Percentiles rank a stretch among this genome's conserved stretches.
Conservation (phyloP, 2,888 invertebrate species). For the Cheilosia soror region DNA sequence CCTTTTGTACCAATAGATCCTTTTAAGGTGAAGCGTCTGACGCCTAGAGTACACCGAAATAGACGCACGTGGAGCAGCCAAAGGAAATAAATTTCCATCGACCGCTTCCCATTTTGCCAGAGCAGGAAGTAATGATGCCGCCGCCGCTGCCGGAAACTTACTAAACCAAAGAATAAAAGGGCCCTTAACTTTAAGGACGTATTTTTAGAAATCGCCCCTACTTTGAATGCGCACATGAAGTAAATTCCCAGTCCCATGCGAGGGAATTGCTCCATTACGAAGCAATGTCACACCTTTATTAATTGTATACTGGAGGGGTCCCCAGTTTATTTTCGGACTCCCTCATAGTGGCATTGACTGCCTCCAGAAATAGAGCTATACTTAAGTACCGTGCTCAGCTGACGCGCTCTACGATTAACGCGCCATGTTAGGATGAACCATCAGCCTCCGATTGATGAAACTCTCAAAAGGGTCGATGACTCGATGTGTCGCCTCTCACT, state of each 20-base stretch:
- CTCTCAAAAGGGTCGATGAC: slow-evolving; percentile 74
- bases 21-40: slow-evolving; percentile 45
- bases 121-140: slow-evolving; percentile 72
- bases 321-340: slow-evolving; percentile 70
- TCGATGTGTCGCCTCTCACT: slow-evolving; percentile 50
- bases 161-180: slow-evolving; percentile 67
- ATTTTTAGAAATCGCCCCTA: slow-evolving; percentile 62
- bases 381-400: slow-evolving; percentile 57
- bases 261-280: slow-evolving; percentile 76
- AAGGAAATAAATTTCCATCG: slow-evolving; percentile 69
- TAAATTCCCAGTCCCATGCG: slow-evolving; percentile 57
- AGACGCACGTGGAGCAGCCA: slow-evolving; percentile 61
- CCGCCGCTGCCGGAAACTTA: slow-evolving; percentile 65
- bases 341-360: slow-evolving; percentile 55
- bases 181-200: slow-evolving; percentile 51
- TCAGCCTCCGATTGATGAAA: slow-evolving; percentile 25
- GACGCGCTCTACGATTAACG: slow-evolving; percentile 69
- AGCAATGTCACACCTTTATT: slow-evolving; percentile 81
- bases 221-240: slow-evolving; percentile 30
- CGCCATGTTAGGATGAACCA: slow-evolving; percentile 13
- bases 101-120: slow-evolving; percentile 35
- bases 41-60: slow-evolving; percentile 53
- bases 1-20: slow-evolving; percentile 37
- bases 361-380: slow-evolving; percentile 60
- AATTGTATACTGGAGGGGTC: slow-evolving; percentile 79